phyloP scores from a whole-genome alignment of 2,888 invertebrate genomes.

The Tipula confusa region DNA sequence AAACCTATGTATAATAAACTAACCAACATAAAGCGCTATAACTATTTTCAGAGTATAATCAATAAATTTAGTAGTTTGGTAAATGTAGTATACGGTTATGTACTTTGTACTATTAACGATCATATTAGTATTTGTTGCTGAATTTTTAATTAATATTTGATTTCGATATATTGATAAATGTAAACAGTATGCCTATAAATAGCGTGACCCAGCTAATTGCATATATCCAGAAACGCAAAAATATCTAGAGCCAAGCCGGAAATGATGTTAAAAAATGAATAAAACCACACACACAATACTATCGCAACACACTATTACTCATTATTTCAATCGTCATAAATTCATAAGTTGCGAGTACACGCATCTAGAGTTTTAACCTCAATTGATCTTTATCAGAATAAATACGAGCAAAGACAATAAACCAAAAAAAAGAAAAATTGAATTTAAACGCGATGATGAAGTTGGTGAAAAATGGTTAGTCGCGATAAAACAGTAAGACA shows the following conservation, averaged over 20 bases:
- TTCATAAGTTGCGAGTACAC: background rate
- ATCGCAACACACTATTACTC: background rate
- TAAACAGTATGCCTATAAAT: too few species aligned
- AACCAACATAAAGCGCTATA: too few species aligned
- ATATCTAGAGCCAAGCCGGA: too few species aligned
- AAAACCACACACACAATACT: too few species aligned
- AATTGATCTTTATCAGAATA: slow-evolving; percentile 4
- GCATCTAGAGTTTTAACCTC: background rate
- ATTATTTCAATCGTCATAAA: background rate
- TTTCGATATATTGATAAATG: background rate
- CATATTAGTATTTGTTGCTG: background rate
- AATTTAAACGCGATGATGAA: background rate
- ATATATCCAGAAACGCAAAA: too few species aligned
- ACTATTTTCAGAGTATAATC: background rate
- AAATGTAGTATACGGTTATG: background rate
- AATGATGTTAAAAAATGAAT: too few species aligned
- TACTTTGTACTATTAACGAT: background rate
- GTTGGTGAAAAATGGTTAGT: background rate
- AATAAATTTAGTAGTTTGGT: background rate
- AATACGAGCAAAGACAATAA: background rate
- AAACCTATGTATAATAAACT: too few species aligned
- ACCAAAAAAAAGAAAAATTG: too few species aligned
- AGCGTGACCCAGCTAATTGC: too few species aligned
- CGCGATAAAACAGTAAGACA: background rate
- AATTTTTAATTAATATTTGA: background rate